phyloP scores from a whole-genome alignment of 2,888 invertebrate genomes.

The Rhyacophila evoluta region DNA sequence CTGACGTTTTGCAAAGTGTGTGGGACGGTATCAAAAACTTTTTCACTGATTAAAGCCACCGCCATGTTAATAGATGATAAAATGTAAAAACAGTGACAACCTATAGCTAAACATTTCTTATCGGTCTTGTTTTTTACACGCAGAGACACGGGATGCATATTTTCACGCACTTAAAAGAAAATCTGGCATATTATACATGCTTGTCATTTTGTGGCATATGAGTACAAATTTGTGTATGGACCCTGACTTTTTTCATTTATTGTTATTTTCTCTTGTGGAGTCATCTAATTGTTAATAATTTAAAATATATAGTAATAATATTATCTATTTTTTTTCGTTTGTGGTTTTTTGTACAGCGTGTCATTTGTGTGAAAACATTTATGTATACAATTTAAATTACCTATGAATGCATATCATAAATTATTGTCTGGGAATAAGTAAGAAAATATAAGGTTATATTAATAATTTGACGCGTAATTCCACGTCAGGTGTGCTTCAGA shows the following conservation, averaged over 20 bases:
- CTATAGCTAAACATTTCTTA: not conserved
- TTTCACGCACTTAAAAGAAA: not conserved
- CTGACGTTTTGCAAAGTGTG: constrained; percentile 50
- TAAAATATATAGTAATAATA: too few species aligned
- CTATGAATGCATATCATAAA: too few species aligned
- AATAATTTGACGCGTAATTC: not conserved
- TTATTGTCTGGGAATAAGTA: too few species aligned
- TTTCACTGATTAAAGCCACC: not conserved
- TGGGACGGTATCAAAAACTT: not conserved
- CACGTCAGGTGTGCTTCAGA: not conserved
- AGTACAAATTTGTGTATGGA: too few species aligned
- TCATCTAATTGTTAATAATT: too few species aligned
- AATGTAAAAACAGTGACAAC: not conserved
- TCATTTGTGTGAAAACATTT: too few species aligned
- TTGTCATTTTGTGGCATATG: not conserved
- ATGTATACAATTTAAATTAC: too few species aligned
- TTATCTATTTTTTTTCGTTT: too few species aligned
- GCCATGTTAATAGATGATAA: not conserved
- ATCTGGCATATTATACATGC: not conserved
- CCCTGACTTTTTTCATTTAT: too few species aligned
- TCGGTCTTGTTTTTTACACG: not conserved
- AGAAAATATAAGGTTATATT: not conserved
- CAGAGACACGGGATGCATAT: not conserved
- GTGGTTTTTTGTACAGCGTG: too few species aligned
- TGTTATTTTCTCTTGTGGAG: too few species aligned